Conservation (phyloP, 2,113 vertebrate species). For the Labeo catla region DNA sequence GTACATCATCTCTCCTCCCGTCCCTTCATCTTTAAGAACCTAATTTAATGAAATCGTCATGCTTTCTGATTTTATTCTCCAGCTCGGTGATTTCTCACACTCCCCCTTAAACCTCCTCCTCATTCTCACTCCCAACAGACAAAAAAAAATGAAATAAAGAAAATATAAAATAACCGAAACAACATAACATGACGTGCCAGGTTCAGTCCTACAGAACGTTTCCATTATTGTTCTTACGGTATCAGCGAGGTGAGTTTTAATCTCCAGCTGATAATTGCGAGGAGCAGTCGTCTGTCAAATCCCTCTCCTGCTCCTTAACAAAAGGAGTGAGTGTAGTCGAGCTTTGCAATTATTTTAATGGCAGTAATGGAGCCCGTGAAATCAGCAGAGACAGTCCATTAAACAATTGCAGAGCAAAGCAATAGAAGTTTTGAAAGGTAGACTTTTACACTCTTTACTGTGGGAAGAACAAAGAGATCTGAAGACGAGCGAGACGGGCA, state of each 20-base stretch:
- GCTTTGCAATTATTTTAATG: slow-evolving; percentile 64
- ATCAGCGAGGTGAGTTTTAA: slow-evolving; percentile 33
- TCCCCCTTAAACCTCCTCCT: slow-evolving; percentile 26
- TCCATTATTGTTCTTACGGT: slow-evolving; percentile 45
- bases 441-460: background rate
- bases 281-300: slow-evolving; percentile 59
- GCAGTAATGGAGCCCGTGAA: slow-evolving; percentile 54
- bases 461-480: background rate
- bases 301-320: slow-evolving; percentile 49
- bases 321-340: slow-evolving; percentile 49
- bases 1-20: slow-evolving; percentile 25
- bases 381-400: slow-evolving; percentile 58
- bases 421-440: slow-evolving; percentile 52
- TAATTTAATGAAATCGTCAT: slow-evolving; percentile 34
- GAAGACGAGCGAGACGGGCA: background rate
- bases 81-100: slow-evolving; percentile 29
- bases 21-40: slow-evolving; percentile 32
- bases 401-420: slow-evolving; percentile 54
- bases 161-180: background rate
- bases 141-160: background rate
- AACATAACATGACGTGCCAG: background rate
- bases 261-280: slow-evolving; percentile 57
- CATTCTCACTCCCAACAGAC: background rate
- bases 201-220: slow-evolving; percentile 49
- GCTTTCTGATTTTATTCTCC: slow-evolving; percentile 31